Base-by-base conservation (phyloP, 2,888 invertebrate species). In the Phorcus lineatus region DNA sequence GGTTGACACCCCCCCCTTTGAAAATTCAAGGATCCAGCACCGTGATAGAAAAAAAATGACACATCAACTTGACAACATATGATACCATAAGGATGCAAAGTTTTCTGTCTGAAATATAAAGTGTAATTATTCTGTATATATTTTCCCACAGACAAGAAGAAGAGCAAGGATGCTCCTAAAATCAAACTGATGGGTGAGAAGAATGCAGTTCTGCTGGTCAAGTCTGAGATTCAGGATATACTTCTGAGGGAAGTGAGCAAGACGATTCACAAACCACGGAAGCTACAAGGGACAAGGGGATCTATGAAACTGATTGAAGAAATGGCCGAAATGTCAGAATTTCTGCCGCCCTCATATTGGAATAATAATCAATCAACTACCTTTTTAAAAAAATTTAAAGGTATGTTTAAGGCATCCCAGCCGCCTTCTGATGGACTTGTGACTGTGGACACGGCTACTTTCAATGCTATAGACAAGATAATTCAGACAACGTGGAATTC, bases 401-500 rank as follows among this genome's bases (percentile, higher is more conserved):
- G 31, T 28, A 78, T 11, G 47, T 11, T 47, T 47, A 47, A 6
- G 11, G 13, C 9, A 47, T 6, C 47, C 7, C 11, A 3, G 2
- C 19, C 22, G 19, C 57, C 57, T 57, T 19, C 17, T 1, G 0
- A 70, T 36, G 47, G 36, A 17, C 79, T 84, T 9, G 76, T 82
- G 2, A 53, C 76, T 22, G 86, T 86, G 13, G 85, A 83, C 16
- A 52, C 62, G 16, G 53, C 55, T n/a, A 81, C 82, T 9, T 84
- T 81, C 54, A 70, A 74, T 13, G 83, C 82, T 11, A 86, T 90
- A 9, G 70, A 79, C 9, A 57, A 80, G 1, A 53, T 90, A 31
- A 79, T 90, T 7, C 74, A 81, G 22, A 79, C 81, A 17, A 88
- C 88, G 0, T 87, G 84, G 85, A 77, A 84, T 11, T 0, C 28